A percentile compares a stretch with the other conserved stretches of the same genome.
These are phyloP conservation scores for Lordiphosa mommai DNA, from an alignment of 1,140 invertebrate genomes.

Conservation along the genomic window DNA sequence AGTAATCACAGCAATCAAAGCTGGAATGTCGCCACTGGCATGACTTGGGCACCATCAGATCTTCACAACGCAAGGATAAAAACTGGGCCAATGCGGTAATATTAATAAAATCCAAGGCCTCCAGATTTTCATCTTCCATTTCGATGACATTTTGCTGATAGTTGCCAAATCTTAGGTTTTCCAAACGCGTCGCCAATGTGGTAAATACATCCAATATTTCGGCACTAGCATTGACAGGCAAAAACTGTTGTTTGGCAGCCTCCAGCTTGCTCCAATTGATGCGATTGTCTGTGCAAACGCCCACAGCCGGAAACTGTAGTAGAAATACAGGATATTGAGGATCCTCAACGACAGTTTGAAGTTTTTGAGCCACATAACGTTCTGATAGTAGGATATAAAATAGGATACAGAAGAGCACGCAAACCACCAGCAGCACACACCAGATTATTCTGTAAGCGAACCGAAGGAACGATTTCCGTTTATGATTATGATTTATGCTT, in stretches of 20 bases:
- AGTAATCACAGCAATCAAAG: constrained; percentile 64
- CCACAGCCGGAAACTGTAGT: constrained; percentile 85
- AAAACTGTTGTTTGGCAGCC: constrained; percentile 49
- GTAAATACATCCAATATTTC: constrained; percentile 35
- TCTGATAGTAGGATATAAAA: constrained; percentile 58
- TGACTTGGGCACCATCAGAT: constrained; percentile 32
- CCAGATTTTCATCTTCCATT: constrained; percentile 57
- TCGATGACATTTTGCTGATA: constrained; percentile 25
- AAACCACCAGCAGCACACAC: constrained; percentile 42
- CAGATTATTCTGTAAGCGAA: constrained; percentile 42
- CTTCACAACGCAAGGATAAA: constrained; percentile 36
- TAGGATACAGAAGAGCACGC: constrained; percentile 39
- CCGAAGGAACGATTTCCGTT: neutral
- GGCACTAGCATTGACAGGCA: constrained; percentile 45
- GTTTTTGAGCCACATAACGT: constrained; percentile 54
- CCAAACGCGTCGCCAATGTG: constrained; percentile 33
- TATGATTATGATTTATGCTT: neutral
- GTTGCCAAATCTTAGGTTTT: constrained; percentile 50
- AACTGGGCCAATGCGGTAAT: constrained; percentile 30
- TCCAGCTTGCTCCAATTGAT: constrained; percentile 63
- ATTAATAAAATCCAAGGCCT: constrained; percentile 46
- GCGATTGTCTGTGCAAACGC: constrained; percentile 84
- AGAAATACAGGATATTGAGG: constrained; percentile 85
- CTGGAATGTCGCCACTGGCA: constrained; percentile 44
- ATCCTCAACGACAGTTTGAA: constrained; percentile 82